phyloP scores from a whole-genome alignment of 1,140 invertebrate genomes.

The Meloidogyne floridensis region DNA sequence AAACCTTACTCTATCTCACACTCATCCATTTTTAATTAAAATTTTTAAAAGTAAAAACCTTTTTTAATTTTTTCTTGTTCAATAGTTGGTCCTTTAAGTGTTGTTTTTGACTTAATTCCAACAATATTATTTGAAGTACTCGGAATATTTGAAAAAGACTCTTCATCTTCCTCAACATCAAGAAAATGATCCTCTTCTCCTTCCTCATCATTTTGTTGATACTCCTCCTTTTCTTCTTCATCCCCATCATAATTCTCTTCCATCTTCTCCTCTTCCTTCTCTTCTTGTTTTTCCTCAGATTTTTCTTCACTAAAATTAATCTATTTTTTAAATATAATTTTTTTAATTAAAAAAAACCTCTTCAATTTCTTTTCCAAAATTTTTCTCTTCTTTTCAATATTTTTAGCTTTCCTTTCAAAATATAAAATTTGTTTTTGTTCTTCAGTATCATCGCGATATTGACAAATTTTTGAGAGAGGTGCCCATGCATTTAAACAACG shows the following conservation, averaged over 20 bases:
- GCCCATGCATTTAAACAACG: constrained; percentile 91
- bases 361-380: constrained; percentile 70
- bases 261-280: not conserved
- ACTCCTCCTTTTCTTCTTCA: not conserved
- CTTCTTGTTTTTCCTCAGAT: not conserved
- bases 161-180: too few relatives aligned
- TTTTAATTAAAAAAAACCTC: not conserved
- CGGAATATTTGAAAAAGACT: not conserved
- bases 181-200: too few relatives aligned
- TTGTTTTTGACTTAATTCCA: not conserved
- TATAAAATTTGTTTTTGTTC: constrained; percentile 80
- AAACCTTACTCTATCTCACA: too few relatives aligned
- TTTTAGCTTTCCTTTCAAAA: constrained; percentile 77
- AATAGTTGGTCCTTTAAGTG: not conserved
- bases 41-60: not conserved
- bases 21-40: too few relatives aligned
- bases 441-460: constrained; percentile 75
- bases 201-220: not conserved
- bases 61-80: not conserved
- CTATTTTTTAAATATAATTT: not conserved
- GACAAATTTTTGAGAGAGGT: constrained; percentile 84
- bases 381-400: constrained; percentile 78
- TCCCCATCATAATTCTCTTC: not conserved
- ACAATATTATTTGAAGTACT: not conserved
- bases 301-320: not conserved